Conservation (phyloP, 2,797 vertebrate species). For the Oreochromis grahami region DNA sequence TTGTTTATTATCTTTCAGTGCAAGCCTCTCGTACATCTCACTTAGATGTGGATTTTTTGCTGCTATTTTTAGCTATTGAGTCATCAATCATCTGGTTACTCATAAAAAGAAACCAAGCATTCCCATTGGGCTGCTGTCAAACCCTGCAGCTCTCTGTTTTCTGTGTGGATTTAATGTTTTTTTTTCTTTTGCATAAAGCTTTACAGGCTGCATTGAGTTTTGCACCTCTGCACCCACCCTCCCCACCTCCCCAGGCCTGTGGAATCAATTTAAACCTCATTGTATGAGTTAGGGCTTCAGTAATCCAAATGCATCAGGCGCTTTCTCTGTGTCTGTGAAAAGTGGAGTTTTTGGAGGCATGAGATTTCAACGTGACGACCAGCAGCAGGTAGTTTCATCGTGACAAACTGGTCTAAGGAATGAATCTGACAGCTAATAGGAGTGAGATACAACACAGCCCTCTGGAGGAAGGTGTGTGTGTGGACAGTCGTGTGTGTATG, state of each 20-base stretch:
- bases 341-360: neutral
- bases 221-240: neutral
- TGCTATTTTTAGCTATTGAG: conserved; percentile 17
- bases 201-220: neutral
- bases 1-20: neutral
- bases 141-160: neutral
- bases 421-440: conserved; percentile 53
- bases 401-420: conserved; percentile 38
- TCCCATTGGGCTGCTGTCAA: conserved; percentile 26
- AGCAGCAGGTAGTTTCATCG: conserved; percentile 30
- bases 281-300: neutral
- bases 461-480: conserved; percentile 19
- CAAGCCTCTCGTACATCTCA: neutral
- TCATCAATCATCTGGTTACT: conserved; percentile 29
- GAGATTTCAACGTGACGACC: conserved; percentile 16
- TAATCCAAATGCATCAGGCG: neutral
- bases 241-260: neutral
- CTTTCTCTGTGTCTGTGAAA: conserved; percentile 5
- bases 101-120: conserved; percentile 3
- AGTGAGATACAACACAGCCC: conserved; percentile 33
- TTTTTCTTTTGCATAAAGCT: neutral
- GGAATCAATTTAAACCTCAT: conserved; percentile 12
- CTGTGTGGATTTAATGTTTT: neutral
- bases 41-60: neutral
- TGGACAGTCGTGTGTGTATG: neutral